Base-by-base conservation (phyloP, 37 sponge, comb jelly and placozoan genomes). In the Mnemiopsis leidyi region DNA sequence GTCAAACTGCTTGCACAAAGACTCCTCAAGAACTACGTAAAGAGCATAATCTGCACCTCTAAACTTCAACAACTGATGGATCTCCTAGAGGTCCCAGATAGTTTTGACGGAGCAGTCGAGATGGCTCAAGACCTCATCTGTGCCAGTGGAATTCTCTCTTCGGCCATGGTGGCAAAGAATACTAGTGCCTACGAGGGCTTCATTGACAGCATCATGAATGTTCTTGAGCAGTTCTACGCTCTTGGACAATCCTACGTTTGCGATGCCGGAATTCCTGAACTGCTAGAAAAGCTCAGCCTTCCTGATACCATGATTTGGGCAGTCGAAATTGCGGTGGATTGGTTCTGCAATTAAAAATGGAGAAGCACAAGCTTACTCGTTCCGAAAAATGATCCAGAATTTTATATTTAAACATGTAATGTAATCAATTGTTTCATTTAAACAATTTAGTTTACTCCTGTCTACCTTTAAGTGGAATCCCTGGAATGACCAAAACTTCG, bases 121-220 rank as follows among this genome's bases (percentile, higher is more conserved):
- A 71, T 71, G 30, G 75, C 75, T 71, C 75, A 71, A 28, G 20
- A 71, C n/a, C 5, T 71, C 30, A 71, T 71, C 75, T 71, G 75
- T 71, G 75, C n/a, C 3, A n/a, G 61, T 48, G 61, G 61, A 48
- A 48, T 48, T 13, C 61, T 48, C 61, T 48, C 61, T 13, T 48
- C 61, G 5, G 5, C 61, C 61, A 5, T 48, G 5, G 61, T 48
- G 61, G 13, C 61, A 18, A 48, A 48, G 13, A 13, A 48, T 18
- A 7, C 75, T 23, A 24, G 3, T 23, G 75, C 25, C 23, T 5
- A 23, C 3, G n/a, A 28, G 20, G 75, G 75, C 5, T 71, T 71
- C 75, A 29, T 71, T 71, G 75, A 71, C 30, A 71, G n/a, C 25
- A 28, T 71, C 75, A n/a, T 29, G 75, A 24, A 18, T 5, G 30